Evolutionary conservation across 2,113 vertebrate genomes (phyloP).

Genomic region (Trachemys scripta): DNA sequence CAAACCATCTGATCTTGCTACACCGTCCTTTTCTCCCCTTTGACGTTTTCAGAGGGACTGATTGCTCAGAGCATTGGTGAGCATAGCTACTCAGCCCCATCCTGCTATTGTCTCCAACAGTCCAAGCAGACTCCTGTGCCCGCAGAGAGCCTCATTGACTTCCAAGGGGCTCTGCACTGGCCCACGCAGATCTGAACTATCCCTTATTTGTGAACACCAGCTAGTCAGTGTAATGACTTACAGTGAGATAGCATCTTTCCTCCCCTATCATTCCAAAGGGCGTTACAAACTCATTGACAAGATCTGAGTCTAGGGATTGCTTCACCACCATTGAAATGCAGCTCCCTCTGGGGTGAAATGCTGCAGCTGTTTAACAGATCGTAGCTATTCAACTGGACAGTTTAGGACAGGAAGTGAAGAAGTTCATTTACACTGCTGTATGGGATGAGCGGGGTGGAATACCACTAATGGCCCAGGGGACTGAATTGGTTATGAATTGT

Average conservation of each 20-base stretch:
- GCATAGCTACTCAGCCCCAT: background rate
- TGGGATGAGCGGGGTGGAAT: background rate
- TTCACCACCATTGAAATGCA: background rate
- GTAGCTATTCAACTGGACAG: background rate
- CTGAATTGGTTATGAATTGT: too few relatives aligned
- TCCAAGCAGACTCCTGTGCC: background rate
- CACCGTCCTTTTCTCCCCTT: background rate
- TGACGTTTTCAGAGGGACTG: background rate
- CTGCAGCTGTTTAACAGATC: fast-evolving
- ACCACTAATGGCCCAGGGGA: background rate
- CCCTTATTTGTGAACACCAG: conserved; percentile 30
- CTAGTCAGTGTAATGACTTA: conserved; percentile 42
- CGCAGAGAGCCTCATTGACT: background rate
- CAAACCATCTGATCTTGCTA: background rate
- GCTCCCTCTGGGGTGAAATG: background rate
- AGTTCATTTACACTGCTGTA: background rate
- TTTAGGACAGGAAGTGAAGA: background rate
- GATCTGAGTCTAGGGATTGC: background rate
- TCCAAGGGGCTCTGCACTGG: background rate
- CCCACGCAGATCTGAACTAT: background rate
- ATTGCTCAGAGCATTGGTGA: background rate
- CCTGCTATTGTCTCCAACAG: background rate
- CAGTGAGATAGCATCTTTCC: conserved; percentile 73
- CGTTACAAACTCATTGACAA: conserved; percentile 57
- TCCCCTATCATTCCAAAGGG: conserved; percentile 68